A percentile compares a stretch with the other conserved stretches of the same genome.
Evolutionary conservation across 1,140 invertebrate genomes (phyloP).

Genomic region (Trichonephila clavipes): DNA sequence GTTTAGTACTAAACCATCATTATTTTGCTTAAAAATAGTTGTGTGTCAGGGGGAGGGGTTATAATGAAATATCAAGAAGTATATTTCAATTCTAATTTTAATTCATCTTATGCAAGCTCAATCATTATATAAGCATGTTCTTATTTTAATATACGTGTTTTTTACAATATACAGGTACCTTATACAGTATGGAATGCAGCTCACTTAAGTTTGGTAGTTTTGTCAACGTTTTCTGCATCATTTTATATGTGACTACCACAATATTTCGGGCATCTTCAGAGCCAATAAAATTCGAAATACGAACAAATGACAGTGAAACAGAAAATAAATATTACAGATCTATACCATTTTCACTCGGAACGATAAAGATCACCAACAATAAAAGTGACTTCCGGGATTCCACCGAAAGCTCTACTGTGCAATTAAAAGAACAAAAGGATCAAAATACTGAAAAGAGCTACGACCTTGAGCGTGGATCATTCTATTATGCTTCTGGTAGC

Average conservation of each 20-base stretch:
- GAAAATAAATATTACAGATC: neutral
- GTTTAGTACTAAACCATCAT: too few relatives aligned
- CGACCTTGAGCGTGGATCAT: conserved; percentile 7
- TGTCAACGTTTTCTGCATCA: neutral
- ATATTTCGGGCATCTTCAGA: neutral
- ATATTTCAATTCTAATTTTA: too few relatives aligned
- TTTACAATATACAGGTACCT: neutral
- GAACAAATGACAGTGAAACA: conserved; percentile 11
- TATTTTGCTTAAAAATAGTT: too few relatives aligned
- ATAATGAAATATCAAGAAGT: too few relatives aligned
- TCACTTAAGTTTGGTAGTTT: neutral
- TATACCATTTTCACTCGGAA: neutral
- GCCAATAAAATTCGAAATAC: neutral
- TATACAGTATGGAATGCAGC: conserved; percentile 17
- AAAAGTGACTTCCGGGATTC: neutral
- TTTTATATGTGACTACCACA: neutral
- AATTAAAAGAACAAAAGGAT: neutral
- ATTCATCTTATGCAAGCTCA: too few relatives aligned
- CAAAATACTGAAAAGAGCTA: neutral
- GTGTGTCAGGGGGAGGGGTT: too few relatives aligned
- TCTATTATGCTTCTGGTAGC: conserved; percentile 43
- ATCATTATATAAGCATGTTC: neutral
- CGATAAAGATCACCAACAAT: neutral
- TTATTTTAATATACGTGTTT: neutral
- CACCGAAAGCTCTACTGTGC: neutral